Percentiles rank a stretch among this genome's conserved stretches.
Conservation (phyloP, 2,888 invertebrate species). For the Campoplex nolae region DNA sequence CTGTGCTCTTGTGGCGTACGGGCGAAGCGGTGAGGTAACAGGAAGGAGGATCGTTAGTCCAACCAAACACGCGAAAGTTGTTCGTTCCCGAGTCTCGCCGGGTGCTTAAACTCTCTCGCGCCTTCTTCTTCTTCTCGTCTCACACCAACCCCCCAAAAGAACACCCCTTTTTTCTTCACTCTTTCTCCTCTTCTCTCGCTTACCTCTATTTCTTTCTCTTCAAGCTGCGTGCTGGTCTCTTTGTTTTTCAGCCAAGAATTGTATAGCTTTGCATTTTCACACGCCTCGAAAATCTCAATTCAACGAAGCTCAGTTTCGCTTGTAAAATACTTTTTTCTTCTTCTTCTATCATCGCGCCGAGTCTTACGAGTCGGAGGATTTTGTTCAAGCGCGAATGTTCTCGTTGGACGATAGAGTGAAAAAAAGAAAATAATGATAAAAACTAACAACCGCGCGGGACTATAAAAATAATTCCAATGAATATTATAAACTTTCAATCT, state of each 20-base stretch:
- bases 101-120: constrained; percentile 30
- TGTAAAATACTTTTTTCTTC: background rate
- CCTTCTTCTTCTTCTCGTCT: background rate
- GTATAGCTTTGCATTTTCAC: constrained; percentile 51
- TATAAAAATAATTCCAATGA: constrained; percentile 15
- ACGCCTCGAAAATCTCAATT: constrained; percentile 34
- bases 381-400: constrained; percentile 4
- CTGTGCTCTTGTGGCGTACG: background rate
- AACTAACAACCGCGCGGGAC: background rate
- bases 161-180: constrained; percentile 7
- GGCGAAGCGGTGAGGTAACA: background rate
- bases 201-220: background rate
- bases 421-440: background rate
- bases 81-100: constrained; percentile 44
- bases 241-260: constrained; percentile 40
- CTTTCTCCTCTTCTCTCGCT: background rate
- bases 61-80: constrained; percentile 68
- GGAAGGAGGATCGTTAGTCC: constrained; percentile 67
- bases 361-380: background rate
- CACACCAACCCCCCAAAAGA: constrained; percentile 18
- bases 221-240: background rate
- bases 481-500: constrained; percentile 11
- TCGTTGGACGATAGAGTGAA: background rate
- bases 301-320: constrained; percentile 25
- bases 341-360: background rate